Conservation (phyloP, 2,888 invertebrate species). For the Drosophila crucigera region DNA sequence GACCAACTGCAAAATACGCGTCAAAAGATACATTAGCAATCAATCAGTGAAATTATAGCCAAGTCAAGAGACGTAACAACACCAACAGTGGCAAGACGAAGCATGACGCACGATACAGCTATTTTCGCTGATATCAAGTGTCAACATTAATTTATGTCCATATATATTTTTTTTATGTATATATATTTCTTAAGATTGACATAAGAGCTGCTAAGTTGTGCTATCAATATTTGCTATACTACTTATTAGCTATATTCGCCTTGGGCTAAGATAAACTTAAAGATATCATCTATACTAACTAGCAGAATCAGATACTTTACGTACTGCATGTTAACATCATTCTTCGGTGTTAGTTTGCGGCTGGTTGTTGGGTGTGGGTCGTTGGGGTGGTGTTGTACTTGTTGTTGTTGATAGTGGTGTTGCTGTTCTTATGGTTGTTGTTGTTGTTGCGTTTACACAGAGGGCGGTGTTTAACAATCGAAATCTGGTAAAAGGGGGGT, state of each 20-base stretch:
- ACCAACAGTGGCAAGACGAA: conserved; percentile 51
- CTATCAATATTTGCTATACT: conserved; percentile 50
- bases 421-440: conserved; percentile 32
- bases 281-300: conserved; percentile 30
- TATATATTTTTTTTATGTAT: conserved; percentile 7
- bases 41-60: neutral
- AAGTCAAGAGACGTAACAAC: conserved; percentile 57
- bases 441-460: conserved; percentile 47
- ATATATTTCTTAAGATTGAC: conserved; percentile 35
- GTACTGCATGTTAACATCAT: conserved; percentile 75
- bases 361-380: conserved; percentile 62
- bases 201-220: conserved; percentile 44
- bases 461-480: conserved; percentile 37
- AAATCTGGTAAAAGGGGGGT: conserved; percentile 11
- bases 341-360: conserved; percentile 77
- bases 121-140: conserved; percentile 51
- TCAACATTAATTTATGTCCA: conserved; percentile 42
- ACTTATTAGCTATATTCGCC: conserved; percentile 43
- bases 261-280: conserved; percentile 13
- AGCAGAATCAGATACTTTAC: conserved; percentile 65
- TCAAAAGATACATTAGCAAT: conserved; percentile 31
- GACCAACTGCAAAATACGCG: conserved; percentile 84
- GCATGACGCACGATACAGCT: conserved; percentile 42
- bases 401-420: conserved; percentile 33
- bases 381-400: conserved; percentile 43